phyloP scores from a whole-genome alignment of 1,140 invertebrate species.

The Hormaphis cornu region DNA sequence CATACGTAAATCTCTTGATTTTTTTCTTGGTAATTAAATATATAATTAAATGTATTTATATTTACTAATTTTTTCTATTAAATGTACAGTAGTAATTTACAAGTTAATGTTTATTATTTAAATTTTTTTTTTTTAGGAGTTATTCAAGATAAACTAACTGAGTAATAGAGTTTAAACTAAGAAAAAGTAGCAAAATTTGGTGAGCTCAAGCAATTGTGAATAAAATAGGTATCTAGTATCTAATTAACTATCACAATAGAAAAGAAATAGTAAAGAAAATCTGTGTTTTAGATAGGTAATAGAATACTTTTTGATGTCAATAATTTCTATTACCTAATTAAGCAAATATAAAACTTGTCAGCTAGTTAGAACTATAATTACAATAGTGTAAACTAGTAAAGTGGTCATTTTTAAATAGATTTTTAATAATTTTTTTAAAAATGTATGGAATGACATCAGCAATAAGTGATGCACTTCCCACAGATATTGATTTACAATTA shows the following conservation, averaged over 20 bases:
- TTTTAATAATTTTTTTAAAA: not conserved
- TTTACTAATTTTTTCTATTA: too few species aligned
- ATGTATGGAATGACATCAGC: constrained; percentile 86
- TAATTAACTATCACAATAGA: constrained; percentile 1
- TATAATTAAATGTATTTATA: too few species aligned
- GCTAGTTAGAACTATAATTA: not conserved
- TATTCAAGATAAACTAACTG: not conserved
- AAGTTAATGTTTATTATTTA: not conserved
- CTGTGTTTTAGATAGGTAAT: too few species aligned
- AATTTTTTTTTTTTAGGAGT: not conserved
- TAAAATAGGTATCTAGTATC: constrained; percentile 21
- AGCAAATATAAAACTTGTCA: not conserved
- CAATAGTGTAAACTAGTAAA: not conserved
- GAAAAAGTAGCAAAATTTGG: not conserved
- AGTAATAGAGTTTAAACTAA: not conserved
- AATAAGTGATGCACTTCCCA: constrained; percentile 79
- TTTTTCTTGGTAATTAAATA: too few species aligned
- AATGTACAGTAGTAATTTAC: too few species aligned
- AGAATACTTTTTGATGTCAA: not conserved
- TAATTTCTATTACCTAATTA: not conserved
- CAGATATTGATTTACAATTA: constrained; percentile 69
- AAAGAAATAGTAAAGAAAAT: too few species aligned
- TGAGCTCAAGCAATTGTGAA: not conserved
- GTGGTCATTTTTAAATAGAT: not conserved
- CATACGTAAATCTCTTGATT: too few species aligned